Conservation (phyloP, 2,888 invertebrate species). For the Harpalus rubripes region DNA sequence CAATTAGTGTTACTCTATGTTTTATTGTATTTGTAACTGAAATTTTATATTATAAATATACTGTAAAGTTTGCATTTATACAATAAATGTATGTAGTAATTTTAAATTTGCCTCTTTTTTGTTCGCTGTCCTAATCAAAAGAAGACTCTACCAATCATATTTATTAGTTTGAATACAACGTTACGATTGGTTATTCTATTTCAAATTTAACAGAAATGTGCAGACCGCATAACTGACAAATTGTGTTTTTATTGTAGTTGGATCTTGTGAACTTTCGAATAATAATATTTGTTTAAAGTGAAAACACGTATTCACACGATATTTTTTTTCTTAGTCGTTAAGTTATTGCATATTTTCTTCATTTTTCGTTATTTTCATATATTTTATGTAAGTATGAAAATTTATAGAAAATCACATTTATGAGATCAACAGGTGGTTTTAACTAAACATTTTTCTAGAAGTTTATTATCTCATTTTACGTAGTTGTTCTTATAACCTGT, state of each 20-base stretch:
- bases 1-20: constrained; percentile 26
- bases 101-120: constrained; percentile 43
- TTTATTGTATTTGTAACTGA: constrained; percentile 54
- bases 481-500: constrained; percentile 37
- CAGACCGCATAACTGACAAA: constrained; percentile 58
- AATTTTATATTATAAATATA: constrained; percentile 46
- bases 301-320: constrained; percentile 30
- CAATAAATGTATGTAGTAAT: constrained; percentile 16
- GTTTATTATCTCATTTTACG: constrained; percentile 36
- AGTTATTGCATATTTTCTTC: constrained; percentile 35
- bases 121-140: neutral
- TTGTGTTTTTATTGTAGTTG: constrained; percentile 50
- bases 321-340: constrained; percentile 35
- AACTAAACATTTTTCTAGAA: constrained; percentile 11
- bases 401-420: constrained; percentile 3
- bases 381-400: constrained; percentile 57
- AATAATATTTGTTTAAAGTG: constrained; percentile 19
- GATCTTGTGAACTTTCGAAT: constrained; percentile 41
- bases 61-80: neutral
- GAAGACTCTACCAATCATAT: constrained; percentile 41
- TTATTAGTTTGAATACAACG: constrained; percentile 16
- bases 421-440: constrained; percentile 59
- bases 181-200: constrained; percentile 48
- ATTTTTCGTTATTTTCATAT: constrained; percentile 31
- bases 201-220: constrained; percentile 61